Evolutionary conservation across 2,888 invertebrate species (phyloP), one percentile per base, ranked within the genome.

Genomic region (Lamellibrachia satsuma): DNA sequence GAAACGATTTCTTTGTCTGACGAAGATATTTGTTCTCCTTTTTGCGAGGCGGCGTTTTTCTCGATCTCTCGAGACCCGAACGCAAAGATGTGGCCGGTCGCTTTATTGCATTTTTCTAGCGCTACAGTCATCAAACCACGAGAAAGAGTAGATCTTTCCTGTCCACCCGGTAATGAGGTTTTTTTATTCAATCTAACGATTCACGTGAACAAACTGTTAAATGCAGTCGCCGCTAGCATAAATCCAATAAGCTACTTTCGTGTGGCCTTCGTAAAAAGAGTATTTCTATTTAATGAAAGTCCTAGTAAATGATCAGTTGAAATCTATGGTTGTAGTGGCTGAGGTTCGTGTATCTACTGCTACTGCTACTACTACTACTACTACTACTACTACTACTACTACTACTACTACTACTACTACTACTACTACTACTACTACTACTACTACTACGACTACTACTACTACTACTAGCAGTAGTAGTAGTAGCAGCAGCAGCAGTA

Each of bases 381-480:
- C 91, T 91, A 92, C 91, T 91, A 92, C 91, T 91, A 92, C 91
- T 52, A 92, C 91, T 92, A 91, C 91, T 52, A 92, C 91, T 92
- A 91, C 91, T 92, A 91, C 91, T 92, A 91, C 91, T 92, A 91
- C 91, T 92, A 91, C 52, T 92, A 90, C 52, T 90, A 92, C 91
- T 91, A 92, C 91, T 52, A 92, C 91, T 91, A 92, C 91, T 92
- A 91, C 91, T 92, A 51, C 52, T 52, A 92, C 92, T 51, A 39
- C 39, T 39, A 39, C 39, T 39, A 39, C 39, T 39, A 39, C 39
- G 0, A 39, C 0, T 0, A 92, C 92, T 51, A 39, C 39, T 39
- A 39, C 39, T 39, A 39, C 39, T 39, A 39, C 39, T 39, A 39
- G 39, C 1, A 9, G 39, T 39, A 39, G 39, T 39, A 39, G 39